phyloP scores from a whole-genome alignment of 2,113 vertebrate species.

The Varanus salvator region DNA sequence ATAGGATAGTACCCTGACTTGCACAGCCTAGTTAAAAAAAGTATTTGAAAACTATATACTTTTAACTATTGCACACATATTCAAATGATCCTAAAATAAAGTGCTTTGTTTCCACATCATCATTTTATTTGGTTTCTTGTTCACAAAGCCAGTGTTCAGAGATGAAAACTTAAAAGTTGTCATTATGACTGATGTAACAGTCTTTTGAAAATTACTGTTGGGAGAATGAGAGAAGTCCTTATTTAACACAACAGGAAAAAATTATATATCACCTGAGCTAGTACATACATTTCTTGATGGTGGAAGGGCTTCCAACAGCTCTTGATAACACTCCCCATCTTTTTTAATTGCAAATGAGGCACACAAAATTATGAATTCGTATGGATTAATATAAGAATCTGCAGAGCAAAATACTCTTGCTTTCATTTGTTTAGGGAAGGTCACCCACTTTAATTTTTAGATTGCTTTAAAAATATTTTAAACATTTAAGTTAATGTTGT shows the following conservation, averaged over 20 bases:
- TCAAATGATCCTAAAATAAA: not conserved
- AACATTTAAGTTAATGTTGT: not conserved
- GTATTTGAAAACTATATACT: not conserved
- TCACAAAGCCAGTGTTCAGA: not conserved
- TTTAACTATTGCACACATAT: constrained; percentile 12
- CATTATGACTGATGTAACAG: not conserved
- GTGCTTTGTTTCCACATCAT: not conserved
- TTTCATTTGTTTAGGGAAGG: not conserved
- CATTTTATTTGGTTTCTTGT: not conserved
- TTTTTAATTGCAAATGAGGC: constrained; percentile 57
- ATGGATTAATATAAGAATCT: not conserved
- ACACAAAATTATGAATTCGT: not conserved
- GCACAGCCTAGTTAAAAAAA: not conserved
- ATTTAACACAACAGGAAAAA: not conserved
- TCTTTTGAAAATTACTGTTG: not conserved
- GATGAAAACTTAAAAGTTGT: not conserved
- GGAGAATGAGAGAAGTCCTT: not conserved
- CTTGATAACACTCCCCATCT: constrained; percentile 68
- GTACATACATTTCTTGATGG: constrained; percentile 42
- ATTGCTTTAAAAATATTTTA: not conserved
- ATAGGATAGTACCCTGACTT: constrained; percentile 13
- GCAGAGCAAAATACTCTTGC: not conserved
- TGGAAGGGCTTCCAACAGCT: constrained; percentile 41
- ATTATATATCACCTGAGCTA: constrained; percentile 54
- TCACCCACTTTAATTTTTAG: not conserved